phyloP scores from a whole-genome alignment of 2,113 vertebrate species.

The Melanostigma gelatinosum region DNA sequence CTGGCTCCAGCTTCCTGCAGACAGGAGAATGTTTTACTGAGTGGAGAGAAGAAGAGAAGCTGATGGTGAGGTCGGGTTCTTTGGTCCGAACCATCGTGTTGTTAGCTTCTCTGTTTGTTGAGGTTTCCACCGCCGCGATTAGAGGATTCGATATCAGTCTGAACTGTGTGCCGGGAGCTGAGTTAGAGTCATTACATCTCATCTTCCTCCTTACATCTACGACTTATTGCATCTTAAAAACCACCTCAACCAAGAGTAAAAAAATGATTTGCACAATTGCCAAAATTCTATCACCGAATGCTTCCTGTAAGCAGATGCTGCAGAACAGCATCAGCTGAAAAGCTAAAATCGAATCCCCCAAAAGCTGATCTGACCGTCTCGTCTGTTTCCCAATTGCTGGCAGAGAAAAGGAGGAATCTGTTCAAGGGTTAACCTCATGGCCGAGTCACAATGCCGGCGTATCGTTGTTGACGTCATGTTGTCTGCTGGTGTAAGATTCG shows the following conservation, averaged over 20 bases:
- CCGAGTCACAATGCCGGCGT: not conserved
- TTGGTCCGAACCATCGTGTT: not conserved
- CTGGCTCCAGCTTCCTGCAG: slow-evolving; percentile 28
- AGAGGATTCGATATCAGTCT: not conserved
- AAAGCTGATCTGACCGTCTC: not conserved
- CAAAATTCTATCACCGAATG: not conserved
- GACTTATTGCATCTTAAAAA: not conserved
- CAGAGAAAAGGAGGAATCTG: not conserved
- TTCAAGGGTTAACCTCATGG: not conserved
- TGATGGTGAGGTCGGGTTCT: slow-evolving; percentile 2
- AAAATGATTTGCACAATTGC: not conserved
- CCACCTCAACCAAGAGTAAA: not conserved
- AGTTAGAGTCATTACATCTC: not conserved
- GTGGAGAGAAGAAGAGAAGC: slow-evolving; percentile 10
- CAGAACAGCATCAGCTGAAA: not conserved
- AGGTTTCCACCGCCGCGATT: not conserved
- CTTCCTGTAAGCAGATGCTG: not conserved
- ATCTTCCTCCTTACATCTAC: not conserved
- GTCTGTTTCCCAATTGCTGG: not conserved
- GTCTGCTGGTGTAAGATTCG: not conserved
- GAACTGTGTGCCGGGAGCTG: not conserved
- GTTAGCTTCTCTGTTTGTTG: not conserved
- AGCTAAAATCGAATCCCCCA: not conserved
- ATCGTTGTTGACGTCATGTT: not conserved
- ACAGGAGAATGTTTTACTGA: slow-evolving; percentile 37